Base-by-base conservation (phyloP, 2,888 invertebrate species). In the Eristalinus sepulchralis region DNA sequence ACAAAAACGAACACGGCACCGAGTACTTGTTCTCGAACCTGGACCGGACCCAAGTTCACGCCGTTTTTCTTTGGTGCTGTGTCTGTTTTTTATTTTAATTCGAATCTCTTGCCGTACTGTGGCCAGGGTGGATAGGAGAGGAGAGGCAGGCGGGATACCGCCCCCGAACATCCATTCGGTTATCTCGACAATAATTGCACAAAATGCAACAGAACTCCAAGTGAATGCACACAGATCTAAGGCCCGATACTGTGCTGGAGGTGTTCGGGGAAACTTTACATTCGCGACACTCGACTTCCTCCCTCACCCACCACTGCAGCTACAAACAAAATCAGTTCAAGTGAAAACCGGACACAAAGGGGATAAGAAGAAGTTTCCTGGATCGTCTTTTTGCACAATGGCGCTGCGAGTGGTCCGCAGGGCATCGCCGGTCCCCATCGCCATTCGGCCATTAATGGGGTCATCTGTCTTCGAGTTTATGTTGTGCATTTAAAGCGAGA, bases 391-490 rank as follows among this genome's bases (percentile, higher is more conserved):
- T 4, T 62, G 27, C 27, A 20, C 24, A 57, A 20, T 22, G n/a
- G 5, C 39, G 4, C 17, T 57, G 55, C 10, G 75, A 75, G 57
- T 59, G 9, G 24, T 17, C 64, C 57, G 75, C 57, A 59, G 66
- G 47, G 22, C 66, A 76, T 73, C 73, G 63, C 63, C 60, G 47
- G 36, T 53, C 17, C 53, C 53, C 39, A 13, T 39, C 39, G 5
- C 53, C 53, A 53, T 22, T 57, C 24, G 57, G 24, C 77, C 64
- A 78, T 85, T 85, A 85, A 85, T 73, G 86, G 78, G 82, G 86
- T 86, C 86, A 86, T 86, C 86, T 83, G 78, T 86, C 86, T 86
- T 83, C 63, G 36, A 81, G 72, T 72, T 67, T 68, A 72, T 71
- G 63, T 10, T 57, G 55, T 72, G 71, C 81, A 85, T 85, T 77